phyloP scores from a whole-genome alignment of 2,888 invertebrate species.

The Limnephilus auricula region DNA sequence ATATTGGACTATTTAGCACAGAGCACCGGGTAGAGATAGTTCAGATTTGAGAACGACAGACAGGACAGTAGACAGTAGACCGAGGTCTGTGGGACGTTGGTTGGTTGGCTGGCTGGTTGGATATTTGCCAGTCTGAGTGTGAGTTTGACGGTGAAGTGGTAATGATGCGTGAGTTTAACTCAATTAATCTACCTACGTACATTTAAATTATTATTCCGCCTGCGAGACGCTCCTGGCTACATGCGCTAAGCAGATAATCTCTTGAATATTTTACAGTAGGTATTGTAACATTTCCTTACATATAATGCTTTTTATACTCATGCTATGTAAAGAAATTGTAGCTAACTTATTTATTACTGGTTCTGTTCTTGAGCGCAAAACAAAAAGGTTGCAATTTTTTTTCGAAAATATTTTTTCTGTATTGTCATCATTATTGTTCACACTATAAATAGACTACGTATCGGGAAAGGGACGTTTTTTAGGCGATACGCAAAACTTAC shows the following conservation, averaged over 20 bases:
- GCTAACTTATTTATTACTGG: background rate
- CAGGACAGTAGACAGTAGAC: background rate
- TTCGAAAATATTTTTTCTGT: no score
- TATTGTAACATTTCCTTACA: background rate
- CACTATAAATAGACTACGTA: no score
- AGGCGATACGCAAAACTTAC: no score
- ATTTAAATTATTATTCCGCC: slow-evolving; percentile 19
- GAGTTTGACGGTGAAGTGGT: background rate
- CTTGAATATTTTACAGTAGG: background rate
- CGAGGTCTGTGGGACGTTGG: background rate
- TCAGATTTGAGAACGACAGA: background rate
- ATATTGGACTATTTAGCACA: background rate
- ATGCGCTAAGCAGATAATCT: background rate
- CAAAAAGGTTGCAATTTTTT: no score
- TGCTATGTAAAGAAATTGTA: no score
- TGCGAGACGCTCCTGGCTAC: background rate
- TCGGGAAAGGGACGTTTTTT: no score
- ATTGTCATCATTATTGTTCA: no score
- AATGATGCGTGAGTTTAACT: slow-evolving; percentile 22
- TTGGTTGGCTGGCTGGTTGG: background rate
- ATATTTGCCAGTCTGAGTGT: slow-evolving; percentile 4
- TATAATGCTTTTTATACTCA: background rate
- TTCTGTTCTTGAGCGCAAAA: no score
- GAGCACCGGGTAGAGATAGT: background rate
- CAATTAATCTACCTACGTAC: slow-evolving; percentile 20